A percentile compares a stretch with the other conserved stretches of the same genome.
Conservation (phyloP, 2,797 vertebrate species). For the Chiroxiphia lanceolata region DNA sequence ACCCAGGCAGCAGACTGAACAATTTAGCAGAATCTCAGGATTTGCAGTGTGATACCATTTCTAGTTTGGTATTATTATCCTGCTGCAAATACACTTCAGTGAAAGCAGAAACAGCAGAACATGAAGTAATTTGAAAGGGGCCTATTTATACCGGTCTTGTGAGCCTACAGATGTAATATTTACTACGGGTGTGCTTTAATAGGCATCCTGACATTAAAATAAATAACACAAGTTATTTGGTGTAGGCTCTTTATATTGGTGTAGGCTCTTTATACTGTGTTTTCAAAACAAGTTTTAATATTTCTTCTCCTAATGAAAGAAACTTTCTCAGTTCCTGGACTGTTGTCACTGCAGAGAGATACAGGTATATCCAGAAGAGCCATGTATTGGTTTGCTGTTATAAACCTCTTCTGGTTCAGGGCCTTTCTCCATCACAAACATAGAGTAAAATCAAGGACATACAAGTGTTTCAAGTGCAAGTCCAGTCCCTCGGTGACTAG, state of each 20-base stretch:
- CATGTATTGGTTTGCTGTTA: not conserved
- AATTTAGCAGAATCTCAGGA: not conserved
- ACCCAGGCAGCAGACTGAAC: not conserved
- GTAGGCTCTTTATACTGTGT: not conserved
- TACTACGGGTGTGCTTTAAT: not conserved
- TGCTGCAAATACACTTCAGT: not conserved
- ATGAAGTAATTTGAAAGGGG: not conserved
- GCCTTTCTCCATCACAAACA: not conserved
- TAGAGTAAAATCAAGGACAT: not conserved
- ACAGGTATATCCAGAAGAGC: not conserved
- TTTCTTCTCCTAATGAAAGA: not conserved
- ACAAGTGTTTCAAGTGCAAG: not conserved
- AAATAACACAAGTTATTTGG: not conserved
- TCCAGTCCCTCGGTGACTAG: not conserved
- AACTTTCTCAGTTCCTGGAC: not conserved
- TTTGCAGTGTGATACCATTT: not conserved
- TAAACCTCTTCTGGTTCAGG: not conserved
- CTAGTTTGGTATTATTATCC: not conserved
- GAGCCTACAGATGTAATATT: not conserved
- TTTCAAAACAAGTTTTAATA: not conserved
- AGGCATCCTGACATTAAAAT: not conserved
- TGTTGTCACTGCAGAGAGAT: not conserved
- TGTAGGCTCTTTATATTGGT: not conserved
- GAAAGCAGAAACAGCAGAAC: not conserved
- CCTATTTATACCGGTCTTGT: not conserved